phyloP scores from a whole-genome alignment of 1,140 invertebrate species.

The Dreissena polymorpha region DNA sequence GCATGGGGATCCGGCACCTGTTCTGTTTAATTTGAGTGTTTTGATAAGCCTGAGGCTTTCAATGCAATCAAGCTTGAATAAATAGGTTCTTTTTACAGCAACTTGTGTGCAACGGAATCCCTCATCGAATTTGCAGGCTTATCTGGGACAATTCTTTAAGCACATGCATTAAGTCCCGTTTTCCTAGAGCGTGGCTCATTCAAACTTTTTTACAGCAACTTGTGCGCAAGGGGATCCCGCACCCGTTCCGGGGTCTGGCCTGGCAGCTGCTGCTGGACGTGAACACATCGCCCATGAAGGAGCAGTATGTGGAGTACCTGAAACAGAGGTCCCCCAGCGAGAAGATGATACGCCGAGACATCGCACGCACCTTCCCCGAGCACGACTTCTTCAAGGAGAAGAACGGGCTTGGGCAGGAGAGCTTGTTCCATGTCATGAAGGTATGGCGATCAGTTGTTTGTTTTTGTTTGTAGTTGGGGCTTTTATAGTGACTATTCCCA shows the following conservation, averaged over 20 bases:
- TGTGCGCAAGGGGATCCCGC: slow-evolving; percentile 96
- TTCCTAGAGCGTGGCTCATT: too few relatives aligned
- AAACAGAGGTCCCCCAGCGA: slow-evolving; percentile 98
- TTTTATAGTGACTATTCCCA: too few relatives aligned
- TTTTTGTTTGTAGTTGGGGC: too few relatives aligned
- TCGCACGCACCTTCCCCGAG: slow-evolving; percentile 98
- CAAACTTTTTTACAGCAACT: slow-evolving; percentile 84
- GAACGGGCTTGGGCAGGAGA: slow-evolving; percentile 97
- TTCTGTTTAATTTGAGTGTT: too few relatives aligned
- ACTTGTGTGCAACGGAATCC: too few relatives aligned
- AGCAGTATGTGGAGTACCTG: slow-evolving; percentile 97
- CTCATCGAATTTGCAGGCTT: too few relatives aligned
- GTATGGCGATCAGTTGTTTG: slow-evolving; percentile 55
- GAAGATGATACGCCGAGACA: slow-evolving; percentile 96
- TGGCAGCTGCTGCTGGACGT: slow-evolving; percentile 98
- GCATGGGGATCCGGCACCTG: too few relatives aligned
- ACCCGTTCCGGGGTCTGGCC: slow-evolving; percentile 97
- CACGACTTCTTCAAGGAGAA: slow-evolving; percentile 98
- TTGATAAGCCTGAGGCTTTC: too few relatives aligned
- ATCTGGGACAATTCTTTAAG: too few relatives aligned
- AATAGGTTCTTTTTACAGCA: too few relatives aligned
- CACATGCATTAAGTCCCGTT: too few relatives aligned
- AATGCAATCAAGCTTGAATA: too few relatives aligned
- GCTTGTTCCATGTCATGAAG: slow-evolving; percentile 99
- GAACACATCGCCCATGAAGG: slow-evolving; percentile 91